Percentiles rank a stretch among this genome's conserved stretches.
Conservation (phyloP, 2,797 vertebrate species). For the Paratrypauchen microcephalus region DNA sequence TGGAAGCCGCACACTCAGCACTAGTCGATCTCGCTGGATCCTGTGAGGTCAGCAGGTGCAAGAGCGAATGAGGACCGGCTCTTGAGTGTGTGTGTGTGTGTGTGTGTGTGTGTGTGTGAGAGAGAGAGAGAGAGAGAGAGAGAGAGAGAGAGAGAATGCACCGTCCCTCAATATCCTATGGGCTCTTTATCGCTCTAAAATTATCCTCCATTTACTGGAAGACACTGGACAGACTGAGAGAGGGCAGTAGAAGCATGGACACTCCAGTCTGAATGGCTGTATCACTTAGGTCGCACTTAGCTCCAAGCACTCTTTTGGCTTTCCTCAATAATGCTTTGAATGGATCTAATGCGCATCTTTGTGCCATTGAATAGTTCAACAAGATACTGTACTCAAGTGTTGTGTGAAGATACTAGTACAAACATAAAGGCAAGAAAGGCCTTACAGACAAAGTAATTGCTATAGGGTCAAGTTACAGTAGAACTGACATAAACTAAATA, state of each 20-base stretch:
- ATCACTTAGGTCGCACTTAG: slow-evolving; percentile 51
- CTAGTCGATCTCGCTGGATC: slow-evolving; percentile 71
- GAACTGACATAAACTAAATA: not conserved
- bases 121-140: not conserved
- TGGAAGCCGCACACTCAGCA: slow-evolving; percentile 72
- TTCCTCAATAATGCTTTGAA: slow-evolving; percentile 16
- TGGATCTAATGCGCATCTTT: slow-evolving; percentile 21
- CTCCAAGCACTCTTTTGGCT: not conserved
- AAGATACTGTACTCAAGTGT: not conserved
- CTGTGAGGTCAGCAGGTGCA: slow-evolving; percentile 76
- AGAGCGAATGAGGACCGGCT: slow-evolving; percentile 63
- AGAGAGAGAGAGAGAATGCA: not conserved
- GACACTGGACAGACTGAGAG: slow-evolving; percentile 55
- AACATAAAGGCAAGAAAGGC: not conserved
- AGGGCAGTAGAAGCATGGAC: slow-evolving; percentile 58
- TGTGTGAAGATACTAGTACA: not conserved
- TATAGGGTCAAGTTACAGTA: not conserved
- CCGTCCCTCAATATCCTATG: slow-evolving; percentile 62
- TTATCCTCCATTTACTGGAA: slow-evolving; percentile 77
- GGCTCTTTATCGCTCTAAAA: slow-evolving; percentile 76
- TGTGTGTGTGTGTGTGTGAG: slow-evolving; percentile 3
- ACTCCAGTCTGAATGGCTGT: slow-evolving; percentile 61
- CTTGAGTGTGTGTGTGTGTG: slow-evolving; percentile 25
- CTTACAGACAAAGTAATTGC: not conserved
- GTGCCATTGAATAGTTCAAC: not conserved